Percentiles rank a stretch among this genome's conserved stretches.
phyloP scores from a whole-genome alignment of 92 coral and sea anemone species.

The Zoanthus sociatus region DNA sequence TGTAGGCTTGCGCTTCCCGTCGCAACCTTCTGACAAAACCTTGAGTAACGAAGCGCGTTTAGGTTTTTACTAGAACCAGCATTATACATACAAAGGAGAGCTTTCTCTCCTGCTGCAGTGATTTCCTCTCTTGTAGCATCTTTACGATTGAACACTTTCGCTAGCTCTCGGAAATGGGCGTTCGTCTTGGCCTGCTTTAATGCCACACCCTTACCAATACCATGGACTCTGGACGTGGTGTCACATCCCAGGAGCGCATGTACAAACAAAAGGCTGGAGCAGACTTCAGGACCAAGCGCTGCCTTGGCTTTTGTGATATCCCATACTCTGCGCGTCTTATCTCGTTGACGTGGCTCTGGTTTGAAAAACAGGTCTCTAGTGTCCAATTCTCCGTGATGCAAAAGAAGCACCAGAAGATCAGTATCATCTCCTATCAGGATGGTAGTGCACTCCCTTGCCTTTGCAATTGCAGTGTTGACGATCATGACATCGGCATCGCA shows the following conservation, averaged over 20 bases:
- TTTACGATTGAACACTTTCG: constrained; percentile 14
- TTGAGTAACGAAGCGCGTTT: constrained; percentile 17
- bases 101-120: constrained; percentile 40
- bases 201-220: background rate
- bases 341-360: too few relatives aligned
- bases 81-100: constrained; percentile 46
- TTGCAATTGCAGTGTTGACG: too few relatives aligned
- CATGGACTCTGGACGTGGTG: background rate
- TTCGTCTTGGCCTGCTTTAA: background rate
- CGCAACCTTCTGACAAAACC: constrained; percentile 39
- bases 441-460: too few relatives aligned
- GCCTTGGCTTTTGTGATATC: too few relatives aligned
- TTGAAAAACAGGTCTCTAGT: too few relatives aligned
- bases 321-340: too few relatives aligned
- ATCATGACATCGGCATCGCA: too few relatives aligned
- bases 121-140: constrained; percentile 22
- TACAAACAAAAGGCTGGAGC: too few relatives aligned
- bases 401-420: too few relatives aligned
- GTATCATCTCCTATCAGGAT: too few relatives aligned
- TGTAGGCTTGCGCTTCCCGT: constrained; percentile 15
- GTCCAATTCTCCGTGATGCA: too few relatives aligned
- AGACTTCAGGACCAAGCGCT: too few relatives aligned
- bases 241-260: background rate
- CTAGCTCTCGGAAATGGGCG: constrained; percentile 2
- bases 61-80: constrained; percentile 31